A percentile compares a stretch with the other conserved stretches of the same genome.
These are phyloP conservation scores for Zaprionus ghesquierei DNA, from an alignment of 1,140 invertebrate genomes.

Conservation along the genomic window DNA sequence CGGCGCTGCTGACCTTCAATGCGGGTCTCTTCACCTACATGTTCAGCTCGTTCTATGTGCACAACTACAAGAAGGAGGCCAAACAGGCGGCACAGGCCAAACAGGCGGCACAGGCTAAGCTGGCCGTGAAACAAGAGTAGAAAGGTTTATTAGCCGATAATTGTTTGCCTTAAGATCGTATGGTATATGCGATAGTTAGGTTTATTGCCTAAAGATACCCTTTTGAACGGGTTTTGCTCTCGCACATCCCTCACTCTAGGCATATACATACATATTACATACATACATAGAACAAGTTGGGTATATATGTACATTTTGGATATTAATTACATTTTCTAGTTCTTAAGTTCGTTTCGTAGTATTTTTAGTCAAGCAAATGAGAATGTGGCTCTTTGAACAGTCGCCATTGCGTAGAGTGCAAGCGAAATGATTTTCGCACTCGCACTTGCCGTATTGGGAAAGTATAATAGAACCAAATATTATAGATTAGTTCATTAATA, in stretches of 20 bases:
- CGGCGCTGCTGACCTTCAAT: conserved; percentile 88
- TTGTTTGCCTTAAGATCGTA: conserved; percentile 40
- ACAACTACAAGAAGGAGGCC: conserved; percentile 86
- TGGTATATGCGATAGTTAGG: conserved; percentile 30
- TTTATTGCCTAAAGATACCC: conserved; percentile 18
- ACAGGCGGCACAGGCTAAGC: conserved; percentile 56
- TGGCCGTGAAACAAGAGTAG: conserved; percentile 58
- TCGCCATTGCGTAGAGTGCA: conserved; percentile 54
- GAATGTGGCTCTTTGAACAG: conserved; percentile 49
- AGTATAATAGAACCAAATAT: conserved; percentile 77
- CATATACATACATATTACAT: conserved; percentile 1
- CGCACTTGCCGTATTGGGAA: conserved; percentile 57
- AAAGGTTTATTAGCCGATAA: neutral
- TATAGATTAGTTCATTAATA: conserved; percentile 57
- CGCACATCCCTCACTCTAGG: neutral
- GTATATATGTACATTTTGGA: conserved; percentile 46
- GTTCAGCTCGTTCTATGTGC: conserved; percentile 92
- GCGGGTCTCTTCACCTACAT: conserved; percentile 91
- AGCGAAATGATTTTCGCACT: too few species aligned
- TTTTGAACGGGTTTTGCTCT: neutral
- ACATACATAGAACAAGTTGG: conserved; percentile 52
- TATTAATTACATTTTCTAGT: conserved; percentile 66
- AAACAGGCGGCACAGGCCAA: conserved; percentile 58
- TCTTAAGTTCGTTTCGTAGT: conserved; percentile 64
- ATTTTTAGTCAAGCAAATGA: conserved; percentile 56